phyloP scores from a whole-genome alignment of 1,140 invertebrate genomes.

The Aleiodes sp. region DNA sequence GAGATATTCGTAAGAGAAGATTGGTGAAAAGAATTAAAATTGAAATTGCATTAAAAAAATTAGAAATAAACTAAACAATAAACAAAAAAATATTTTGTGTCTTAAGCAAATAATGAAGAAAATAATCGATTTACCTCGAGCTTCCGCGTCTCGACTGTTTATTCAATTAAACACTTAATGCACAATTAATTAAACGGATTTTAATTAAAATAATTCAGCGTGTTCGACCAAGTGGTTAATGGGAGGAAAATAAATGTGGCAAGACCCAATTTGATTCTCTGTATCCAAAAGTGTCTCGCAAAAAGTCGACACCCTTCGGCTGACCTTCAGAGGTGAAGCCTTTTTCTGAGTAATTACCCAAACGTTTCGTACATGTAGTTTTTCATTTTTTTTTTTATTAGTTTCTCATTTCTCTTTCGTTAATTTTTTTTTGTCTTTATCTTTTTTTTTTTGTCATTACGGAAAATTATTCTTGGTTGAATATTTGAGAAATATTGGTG shows the following conservation, averaged over 20 bases:
- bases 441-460: slow-evolving; percentile 4
- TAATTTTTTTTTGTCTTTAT: background rate
- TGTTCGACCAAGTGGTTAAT: background rate
- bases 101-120: no score
- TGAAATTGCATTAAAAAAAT: no score
- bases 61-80: no score
- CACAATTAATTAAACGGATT: slow-evolving; percentile 25
- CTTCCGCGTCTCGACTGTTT: no score
- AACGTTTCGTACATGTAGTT: background rate
- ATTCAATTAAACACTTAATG: no score
- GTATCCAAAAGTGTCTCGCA: slow-evolving; percentile 10
- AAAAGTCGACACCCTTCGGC: slow-evolving; percentile 27
- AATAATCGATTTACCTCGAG: no score
- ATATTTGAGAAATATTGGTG: background rate
- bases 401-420: background rate
- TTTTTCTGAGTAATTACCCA: slow-evolving; percentile 25
- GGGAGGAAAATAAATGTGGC: background rate
- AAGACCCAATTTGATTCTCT: slow-evolving; percentile 4
- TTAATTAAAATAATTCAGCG: slow-evolving; percentile 11
- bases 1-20: no score
- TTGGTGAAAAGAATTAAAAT: background rate
- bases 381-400: background rate
- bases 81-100: no score
- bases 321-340: background rate
- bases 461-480: background rate